Evolutionary conservation across 2,113 vertebrate genomes (phyloP).

Genomic region (Microtus montanus): DNA sequence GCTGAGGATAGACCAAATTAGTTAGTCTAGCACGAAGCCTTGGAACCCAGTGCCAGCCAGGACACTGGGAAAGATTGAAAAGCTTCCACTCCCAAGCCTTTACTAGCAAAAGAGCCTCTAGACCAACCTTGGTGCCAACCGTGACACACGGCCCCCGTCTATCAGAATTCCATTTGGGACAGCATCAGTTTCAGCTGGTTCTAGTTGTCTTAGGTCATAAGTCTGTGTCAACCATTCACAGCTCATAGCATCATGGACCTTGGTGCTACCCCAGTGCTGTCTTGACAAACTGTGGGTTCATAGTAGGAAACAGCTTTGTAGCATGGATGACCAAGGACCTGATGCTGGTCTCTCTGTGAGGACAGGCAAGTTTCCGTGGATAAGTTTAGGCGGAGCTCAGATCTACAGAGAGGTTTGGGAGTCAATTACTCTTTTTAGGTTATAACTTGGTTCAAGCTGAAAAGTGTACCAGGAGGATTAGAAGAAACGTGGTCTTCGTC

Average conservation of each 20-base stretch:
- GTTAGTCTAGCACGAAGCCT: not conserved
- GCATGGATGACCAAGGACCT: not conserved
- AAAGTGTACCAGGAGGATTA: rapidly evolving
- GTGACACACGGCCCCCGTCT: not conserved
- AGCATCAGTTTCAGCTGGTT: not conserved
- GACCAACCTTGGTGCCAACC: not conserved
- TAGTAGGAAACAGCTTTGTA: not conserved
- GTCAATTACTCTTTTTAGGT: not conserved
- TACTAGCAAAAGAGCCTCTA: not conserved
- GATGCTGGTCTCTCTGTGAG: not conserved
- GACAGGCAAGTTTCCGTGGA: not conserved
- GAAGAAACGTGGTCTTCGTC: not conserved
- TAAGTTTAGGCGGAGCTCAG: not conserved
- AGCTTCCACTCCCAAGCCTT: not conserved
- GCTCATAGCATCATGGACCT: too few relatives aligned
- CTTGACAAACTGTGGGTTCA: not conserved
- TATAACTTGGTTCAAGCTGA: not conserved
- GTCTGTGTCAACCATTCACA: too few relatives aligned
- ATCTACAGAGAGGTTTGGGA: not conserved
- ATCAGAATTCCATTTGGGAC: not conserved
- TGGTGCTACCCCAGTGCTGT: not conserved
- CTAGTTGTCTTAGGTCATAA: not conserved
- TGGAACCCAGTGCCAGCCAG: not conserved
- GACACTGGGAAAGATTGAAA: not conserved
- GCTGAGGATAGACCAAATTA: not conserved